A percentile compares a stretch with the other conserved stretches of the same genome.
Conservation (phyloP, 2,113 vertebrate genomes). For the Cervus canadensis region DNA sequence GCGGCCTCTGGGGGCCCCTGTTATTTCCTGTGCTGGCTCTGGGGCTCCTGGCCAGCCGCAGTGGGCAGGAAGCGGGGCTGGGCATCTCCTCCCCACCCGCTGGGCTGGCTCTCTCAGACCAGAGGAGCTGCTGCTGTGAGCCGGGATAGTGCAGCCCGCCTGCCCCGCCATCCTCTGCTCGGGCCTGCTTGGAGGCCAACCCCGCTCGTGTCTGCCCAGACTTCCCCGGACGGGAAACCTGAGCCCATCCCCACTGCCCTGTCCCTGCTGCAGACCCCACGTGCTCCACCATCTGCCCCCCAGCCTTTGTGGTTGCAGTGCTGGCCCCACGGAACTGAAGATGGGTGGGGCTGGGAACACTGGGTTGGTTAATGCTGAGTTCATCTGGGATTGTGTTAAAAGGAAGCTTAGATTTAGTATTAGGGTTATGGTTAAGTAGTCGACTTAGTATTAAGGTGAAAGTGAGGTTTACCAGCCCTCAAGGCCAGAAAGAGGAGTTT, state of each 20-base stretch:
- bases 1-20: constrained; percentile 59
- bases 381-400: not conserved
- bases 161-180: too few species aligned
- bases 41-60: constrained; percentile 60
- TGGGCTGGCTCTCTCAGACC: constrained; percentile 26
- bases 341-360: not conserved
- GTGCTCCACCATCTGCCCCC: not conserved
- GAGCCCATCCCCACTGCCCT: not conserved
- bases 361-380: not conserved
- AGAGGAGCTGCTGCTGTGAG: not conserved
- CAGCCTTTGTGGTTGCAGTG: not conserved
- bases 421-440: not conserved
- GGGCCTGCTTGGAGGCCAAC: not conserved
- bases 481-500: not conserved
- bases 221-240: not conserved
- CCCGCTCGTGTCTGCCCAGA: not conserved
- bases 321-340: not conserved
- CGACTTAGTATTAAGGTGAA: not conserved
- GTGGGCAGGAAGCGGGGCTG: constrained; percentile 65
- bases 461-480: not conserved
- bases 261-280: not conserved
- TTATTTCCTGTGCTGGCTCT: constrained; percentile 71
- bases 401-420: not conserved
- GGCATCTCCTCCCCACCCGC: constrained; percentile 57
- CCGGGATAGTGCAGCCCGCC: fast-evolving